Base-by-base conservation (phyloP, 2,797 vertebrate genomes). In the Phoebastria nigripes region DNA sequence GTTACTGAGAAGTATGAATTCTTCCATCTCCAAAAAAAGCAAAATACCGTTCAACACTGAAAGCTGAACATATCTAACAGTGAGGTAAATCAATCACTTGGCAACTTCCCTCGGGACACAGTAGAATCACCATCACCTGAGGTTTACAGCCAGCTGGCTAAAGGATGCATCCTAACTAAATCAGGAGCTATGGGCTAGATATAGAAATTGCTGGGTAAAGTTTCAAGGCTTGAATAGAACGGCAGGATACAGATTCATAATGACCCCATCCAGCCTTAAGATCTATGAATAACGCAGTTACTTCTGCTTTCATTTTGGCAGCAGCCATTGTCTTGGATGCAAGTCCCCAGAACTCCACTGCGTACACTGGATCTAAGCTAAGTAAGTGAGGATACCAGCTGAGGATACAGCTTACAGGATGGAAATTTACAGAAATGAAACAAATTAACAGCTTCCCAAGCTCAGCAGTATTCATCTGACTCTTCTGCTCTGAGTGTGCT, bases 391-490 rank as follows among this genome's bases (percentile, higher is more conserved):
- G 69, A 22, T 52, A 56, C 10, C 61, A 78, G 44, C 78, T 56
- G 76, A 94, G 47, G 16, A n/a, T 74, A 63, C 33, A 72, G 63
- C 33, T 90, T 55, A 52, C 31, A 29, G 66, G 31, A 62, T 94
- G 85, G 91, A 89, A 96, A 87, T 81, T 62, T 91, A 89, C 77
- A 83, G 87, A 82, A 90, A 88, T 8, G 8, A 86, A 88, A 37
- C 66, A 44, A 93, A 87, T 90, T 37, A 90, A 66, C 42, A 76
- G 73, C 70, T 91, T 90, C 85, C 52, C 70, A 35, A 83, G n/a
- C 82, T 95, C 76, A 91, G 91, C 90, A 86, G 22, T 74, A 74
- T 89, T 85, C 56, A 52, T 73, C 66, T 79, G 82, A 74, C 42
- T 86, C 69, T 83, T 82, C 79, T 83, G 72, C 79, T 81, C 73